Percentiles rank a stretch among this genome's conserved stretches.
Evolutionary conservation across 1,140 invertebrate genomes (phyloP).

Genomic region (Papilio polyxenes): DNA sequence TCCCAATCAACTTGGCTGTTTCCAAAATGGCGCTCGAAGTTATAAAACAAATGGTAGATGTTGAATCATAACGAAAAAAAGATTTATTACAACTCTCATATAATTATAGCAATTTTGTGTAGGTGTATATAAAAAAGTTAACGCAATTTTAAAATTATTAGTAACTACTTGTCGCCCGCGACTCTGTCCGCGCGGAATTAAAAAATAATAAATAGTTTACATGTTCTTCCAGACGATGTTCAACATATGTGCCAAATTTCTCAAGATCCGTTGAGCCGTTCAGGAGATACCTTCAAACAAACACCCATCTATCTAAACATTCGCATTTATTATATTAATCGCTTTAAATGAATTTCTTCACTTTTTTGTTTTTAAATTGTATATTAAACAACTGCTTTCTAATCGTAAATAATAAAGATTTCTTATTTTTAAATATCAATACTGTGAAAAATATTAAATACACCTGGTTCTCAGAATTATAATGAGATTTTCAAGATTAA

Average conservation of each 20-base stretch:
- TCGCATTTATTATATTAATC: no score
- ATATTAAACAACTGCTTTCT: no score
- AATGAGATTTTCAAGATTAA: constrained; percentile 8
- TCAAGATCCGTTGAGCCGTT: no score
- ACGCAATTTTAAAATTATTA: not conserved
- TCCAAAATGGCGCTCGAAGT: constrained; percentile 15
- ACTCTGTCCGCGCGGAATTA: no score
- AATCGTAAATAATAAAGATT: not conserved
- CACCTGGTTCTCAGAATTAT: constrained; percentile 14
- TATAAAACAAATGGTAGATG: constrained; percentile 5
- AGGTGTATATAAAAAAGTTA: not conserved
- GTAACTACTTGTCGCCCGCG: no score
- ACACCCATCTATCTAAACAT: no score
- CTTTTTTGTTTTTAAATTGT: no score
- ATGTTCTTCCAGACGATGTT: no score
- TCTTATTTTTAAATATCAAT: not conserved
- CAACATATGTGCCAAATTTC: no score
- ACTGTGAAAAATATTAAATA: not conserved
- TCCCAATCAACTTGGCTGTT: constrained; percentile 10
- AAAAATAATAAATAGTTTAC: no score
- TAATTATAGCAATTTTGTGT: constrained; percentile 8
- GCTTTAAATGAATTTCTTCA: no score
- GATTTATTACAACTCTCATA: constrained; percentile 1
- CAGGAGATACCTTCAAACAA: no score
- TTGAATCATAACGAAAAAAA: constrained; percentile 26